Evolutionary conservation across 2,888 invertebrate genomes (phyloP), one percentile per base, ranked within the genome.

Genomic region (Acanthacorydalis orientalis): DNA sequence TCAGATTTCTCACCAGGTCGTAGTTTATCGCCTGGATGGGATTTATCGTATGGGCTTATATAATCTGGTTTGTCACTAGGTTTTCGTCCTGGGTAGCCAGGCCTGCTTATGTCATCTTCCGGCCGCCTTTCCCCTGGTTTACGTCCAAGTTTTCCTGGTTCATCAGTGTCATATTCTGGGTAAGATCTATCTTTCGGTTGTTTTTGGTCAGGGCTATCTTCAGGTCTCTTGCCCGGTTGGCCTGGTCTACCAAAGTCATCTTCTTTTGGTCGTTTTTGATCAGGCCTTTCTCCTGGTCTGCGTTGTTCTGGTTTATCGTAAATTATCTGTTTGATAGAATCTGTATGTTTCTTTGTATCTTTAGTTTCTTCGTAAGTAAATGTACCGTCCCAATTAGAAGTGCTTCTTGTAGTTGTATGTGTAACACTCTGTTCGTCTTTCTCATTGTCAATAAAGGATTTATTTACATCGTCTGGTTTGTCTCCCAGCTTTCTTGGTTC

Each of bases 1-100:
- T n/a, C n/a, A n/a, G n/a, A n/a, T n/a, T 70, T 68, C 0, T 73
- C 73, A 53, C 73, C 73, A 0, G 73, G 69, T 48, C 58, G 64
- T 1, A 77, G 56, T 53, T 76, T 76, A 23, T 23, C 23, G 23
- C 23, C 23, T 4, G 23, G 23, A 23, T n/a, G n/a, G 35, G 35
- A n/a, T 53, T 76, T 76, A 23, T 23, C 23, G 23, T 6, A 2
- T 4, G 23, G 23, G 6, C 63, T 68, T 23, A 4, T 23, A 4
- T 23, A 6, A 23, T 23, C 23, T 23, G 23, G 23, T 23, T 6
- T 23, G 23, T 23, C 23, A 23, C 6, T 6, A 23, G 23, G 23
- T 23, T 23, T 23, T 23, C 23, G 23, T 23, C 23, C 23, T 23
- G 23, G 23, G 6, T 23, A 23, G 6, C 23, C 23, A 23, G 23